Evolutionary conservation across 2,797 vertebrate genomes (phyloP).

Genomic region (Acanthurus lineatus): DNA sequence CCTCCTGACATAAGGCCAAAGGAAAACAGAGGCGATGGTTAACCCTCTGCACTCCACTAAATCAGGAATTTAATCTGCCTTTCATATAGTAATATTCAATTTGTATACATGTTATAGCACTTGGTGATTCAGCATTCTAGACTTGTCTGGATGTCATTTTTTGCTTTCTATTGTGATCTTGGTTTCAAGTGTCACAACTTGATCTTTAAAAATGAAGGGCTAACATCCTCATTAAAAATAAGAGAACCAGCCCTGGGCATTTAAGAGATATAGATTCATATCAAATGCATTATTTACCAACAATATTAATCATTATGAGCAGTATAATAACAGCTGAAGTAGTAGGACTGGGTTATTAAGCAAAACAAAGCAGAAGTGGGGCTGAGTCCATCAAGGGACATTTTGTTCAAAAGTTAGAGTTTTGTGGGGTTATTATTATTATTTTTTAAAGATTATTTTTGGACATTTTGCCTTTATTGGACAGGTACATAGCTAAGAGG

Average conservation of each 20-base stretch:
- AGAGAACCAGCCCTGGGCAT: slow-evolving; percentile 85
- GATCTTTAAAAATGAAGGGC: slow-evolving; percentile 65
- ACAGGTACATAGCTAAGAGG: slow-evolving; percentile 29
- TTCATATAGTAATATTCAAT: slow-evolving; percentile 27
- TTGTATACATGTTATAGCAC: slow-evolving; percentile 68
- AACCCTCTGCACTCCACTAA: slow-evolving; percentile 14
- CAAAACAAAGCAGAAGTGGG: slow-evolving; percentile 63
- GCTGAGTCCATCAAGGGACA: slow-evolving; percentile 26
- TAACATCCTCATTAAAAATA: slow-evolving; percentile 97
- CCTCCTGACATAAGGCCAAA: slow-evolving; percentile 26
- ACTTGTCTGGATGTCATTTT: slow-evolving; percentile 53
- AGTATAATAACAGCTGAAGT: slow-evolving; percentile 65
- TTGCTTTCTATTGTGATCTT: slow-evolving; percentile 49
- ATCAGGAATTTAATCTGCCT: slow-evolving; percentile 38
- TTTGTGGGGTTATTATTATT: too few species aligned
- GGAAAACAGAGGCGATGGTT: slow-evolving; percentile 16
- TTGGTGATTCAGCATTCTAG: slow-evolving; percentile 81
- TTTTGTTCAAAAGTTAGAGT: neutral
- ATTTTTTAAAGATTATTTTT: too few species aligned
- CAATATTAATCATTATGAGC: slow-evolving; percentile 68
- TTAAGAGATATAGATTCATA: slow-evolving; percentile 68
- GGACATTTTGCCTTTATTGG: too few species aligned
- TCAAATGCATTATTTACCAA: slow-evolving; percentile 72
- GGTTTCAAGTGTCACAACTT: slow-evolving; percentile 78
- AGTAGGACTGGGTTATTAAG: slow-evolving; percentile 70